A percentile compares a stretch with the other conserved stretches of the same genome.
Evolutionary conservation across 2,113 vertebrate genomes (phyloP).

Genomic region (Notarius lentiginosus): DNA sequence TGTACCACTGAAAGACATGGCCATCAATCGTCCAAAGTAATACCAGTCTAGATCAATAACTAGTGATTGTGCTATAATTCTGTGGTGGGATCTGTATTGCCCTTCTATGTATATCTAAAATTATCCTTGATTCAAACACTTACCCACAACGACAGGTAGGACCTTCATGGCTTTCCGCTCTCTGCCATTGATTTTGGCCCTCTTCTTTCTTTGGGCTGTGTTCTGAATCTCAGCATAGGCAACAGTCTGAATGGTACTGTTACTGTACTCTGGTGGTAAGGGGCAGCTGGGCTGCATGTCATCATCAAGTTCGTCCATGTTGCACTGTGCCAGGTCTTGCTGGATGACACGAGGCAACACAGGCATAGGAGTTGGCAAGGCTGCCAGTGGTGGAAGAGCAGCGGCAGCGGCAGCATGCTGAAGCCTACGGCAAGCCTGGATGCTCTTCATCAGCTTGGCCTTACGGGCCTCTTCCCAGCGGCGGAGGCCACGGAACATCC

Average conservation of each 20-base stretch:
- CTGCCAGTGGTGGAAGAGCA: conserved; percentile 52
- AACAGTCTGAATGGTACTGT: conserved; percentile 70
- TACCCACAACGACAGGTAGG: conserved; percentile 81
- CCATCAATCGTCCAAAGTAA: background rate
- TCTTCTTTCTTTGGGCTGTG: conserved; percentile 63
- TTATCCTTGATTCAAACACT: conserved; percentile 47
- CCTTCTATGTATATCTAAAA: background rate
- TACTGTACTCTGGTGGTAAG: conserved; percentile 71
- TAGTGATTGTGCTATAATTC: background rate
- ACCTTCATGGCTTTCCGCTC: conserved; percentile 93
- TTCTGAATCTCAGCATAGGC: conserved; percentile 68
- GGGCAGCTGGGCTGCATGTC: conserved; percentile 62
- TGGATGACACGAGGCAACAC: conserved; percentile 63
- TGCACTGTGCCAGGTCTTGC: conserved; percentile 64
- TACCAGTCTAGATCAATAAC: background rate
- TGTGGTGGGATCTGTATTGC: background rate
- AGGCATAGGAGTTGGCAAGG: conserved; percentile 30
- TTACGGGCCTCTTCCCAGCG: conserved; percentile 84
- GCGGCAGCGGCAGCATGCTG: conserved; percentile 65
- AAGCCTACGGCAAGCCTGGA: conserved; percentile 73
- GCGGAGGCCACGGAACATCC: conserved; percentile 83
- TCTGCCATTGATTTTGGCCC: conserved; percentile 82
- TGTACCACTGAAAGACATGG: background rate
- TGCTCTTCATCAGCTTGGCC: conserved; percentile 77
- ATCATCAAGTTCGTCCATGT: conserved; percentile 62